A percentile compares a stretch with the other conserved stretches of the same genome.
phyloP scores from a whole-genome alignment of 2,797 vertebrate species.

The Sphenopsis melanotis region DNA sequence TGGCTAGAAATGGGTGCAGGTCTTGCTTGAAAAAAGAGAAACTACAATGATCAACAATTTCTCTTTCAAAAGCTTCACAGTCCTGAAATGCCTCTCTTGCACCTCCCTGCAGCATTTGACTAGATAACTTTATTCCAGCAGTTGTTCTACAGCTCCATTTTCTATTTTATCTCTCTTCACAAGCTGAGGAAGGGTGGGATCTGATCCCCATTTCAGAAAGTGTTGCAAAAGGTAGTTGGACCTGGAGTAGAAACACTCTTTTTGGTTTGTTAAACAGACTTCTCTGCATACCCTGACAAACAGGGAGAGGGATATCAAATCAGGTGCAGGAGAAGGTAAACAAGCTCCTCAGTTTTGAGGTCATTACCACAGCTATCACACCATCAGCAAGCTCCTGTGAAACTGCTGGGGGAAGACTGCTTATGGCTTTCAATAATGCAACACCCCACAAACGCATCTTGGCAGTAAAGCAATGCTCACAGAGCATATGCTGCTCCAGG shows the following conservation, averaged over 20 bases:
- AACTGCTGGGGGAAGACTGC: not conserved
- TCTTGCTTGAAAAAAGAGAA: not conserved
- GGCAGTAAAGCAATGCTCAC: not conserved
- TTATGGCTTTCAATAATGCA: conserved; percentile 1
- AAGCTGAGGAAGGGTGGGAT: not conserved
- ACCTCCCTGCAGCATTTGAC: not conserved
- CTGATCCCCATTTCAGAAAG: not conserved
- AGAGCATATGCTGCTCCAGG: not conserved
- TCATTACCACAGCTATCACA: not conserved
- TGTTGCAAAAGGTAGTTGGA: not conserved
- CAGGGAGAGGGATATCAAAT: not conserved
- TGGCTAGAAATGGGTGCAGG: not conserved
- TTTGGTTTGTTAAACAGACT: not conserved
- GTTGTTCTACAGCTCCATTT: not conserved
- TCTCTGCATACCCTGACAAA: not conserved
- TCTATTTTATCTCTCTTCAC: not conserved
- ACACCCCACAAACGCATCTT: not conserved
- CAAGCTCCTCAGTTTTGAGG: not conserved
- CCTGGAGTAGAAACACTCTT: not conserved
- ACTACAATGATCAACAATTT: not conserved
- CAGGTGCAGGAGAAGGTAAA: not conserved
- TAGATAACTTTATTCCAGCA: not conserved
- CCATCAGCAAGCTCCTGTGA: not conserved
- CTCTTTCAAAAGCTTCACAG: not conserved
- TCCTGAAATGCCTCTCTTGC: not conserved